phyloP scores from a whole-genome alignment of 2,113 vertebrate genomes.

The Sander vitreus region DNA sequence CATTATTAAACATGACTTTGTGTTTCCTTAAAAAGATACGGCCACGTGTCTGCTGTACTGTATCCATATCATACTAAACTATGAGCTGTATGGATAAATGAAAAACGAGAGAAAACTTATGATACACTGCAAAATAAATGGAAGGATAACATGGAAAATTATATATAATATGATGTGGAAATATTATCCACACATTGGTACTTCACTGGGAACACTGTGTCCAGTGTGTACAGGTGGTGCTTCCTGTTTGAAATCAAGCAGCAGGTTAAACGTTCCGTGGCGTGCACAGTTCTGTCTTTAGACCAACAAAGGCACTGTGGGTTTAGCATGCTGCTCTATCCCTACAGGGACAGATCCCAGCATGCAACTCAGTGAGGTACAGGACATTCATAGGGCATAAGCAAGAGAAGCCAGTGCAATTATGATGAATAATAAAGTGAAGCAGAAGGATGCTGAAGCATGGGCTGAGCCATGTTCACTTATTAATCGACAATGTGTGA shows the following conservation, averaged over 20 bases:
- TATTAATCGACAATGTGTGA: constrained; percentile 39
- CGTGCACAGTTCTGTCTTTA: background rate
- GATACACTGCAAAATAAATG: background rate
- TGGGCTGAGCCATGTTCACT: constrained; percentile 30
- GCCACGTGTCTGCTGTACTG: background rate
- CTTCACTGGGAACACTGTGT: background rate
- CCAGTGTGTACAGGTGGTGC: background rate
- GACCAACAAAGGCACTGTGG: constrained; percentile 7
- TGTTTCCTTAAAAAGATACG: constrained; percentile 5
- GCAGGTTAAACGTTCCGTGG: constrained; percentile 4
- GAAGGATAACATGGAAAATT: background rate
- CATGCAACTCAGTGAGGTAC: constrained; percentile 11
- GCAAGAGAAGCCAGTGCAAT: background rate
- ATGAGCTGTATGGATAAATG: background rate
- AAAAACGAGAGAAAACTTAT: background rate
- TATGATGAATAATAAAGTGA: constrained; percentile 46
- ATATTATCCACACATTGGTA: background rate
- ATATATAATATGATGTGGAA: background rate
- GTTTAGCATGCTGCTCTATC: background rate
- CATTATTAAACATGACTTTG: constrained; percentile 24
- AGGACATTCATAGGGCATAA: constrained; percentile 16
- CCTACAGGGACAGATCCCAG: background rate
- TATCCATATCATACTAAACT: background rate
- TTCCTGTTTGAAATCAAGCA: background rate
- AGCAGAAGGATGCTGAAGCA: constrained; percentile 2